phyloP scores from a whole-genome alignment of 2,888 invertebrate species.

The Chaitophorus viminalis region DNA sequence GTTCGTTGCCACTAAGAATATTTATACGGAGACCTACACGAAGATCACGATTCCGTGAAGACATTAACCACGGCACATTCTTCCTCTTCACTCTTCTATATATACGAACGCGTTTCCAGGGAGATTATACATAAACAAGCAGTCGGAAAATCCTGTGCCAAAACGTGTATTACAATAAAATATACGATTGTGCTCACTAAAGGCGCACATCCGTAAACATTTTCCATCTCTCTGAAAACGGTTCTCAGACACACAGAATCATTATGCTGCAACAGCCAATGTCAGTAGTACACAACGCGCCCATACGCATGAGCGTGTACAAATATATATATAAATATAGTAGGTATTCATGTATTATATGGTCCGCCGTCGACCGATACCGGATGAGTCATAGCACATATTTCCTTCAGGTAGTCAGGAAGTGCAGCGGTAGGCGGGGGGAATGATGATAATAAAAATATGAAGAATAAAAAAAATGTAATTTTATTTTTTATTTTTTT shows the following conservation, averaged over 20 bases:
- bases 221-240: neutral
- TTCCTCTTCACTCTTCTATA: neutral
- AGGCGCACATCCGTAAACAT: neutral
- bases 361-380: neutral
- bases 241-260: too few species aligned
- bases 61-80: conserved; percentile 1
- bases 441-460: neutral
- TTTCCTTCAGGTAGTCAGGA: neutral
- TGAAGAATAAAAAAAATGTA: neutral
- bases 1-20: neutral
- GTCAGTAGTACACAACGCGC: neutral
- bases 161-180: neutral
- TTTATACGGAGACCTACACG: neutral
- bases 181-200: neutral
- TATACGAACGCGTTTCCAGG: neutral
- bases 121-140: neutral
- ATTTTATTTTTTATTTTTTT: neutral
- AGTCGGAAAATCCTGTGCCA: neutral
- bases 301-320: neutral
- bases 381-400: conserved; percentile 28
- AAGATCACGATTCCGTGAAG: conserved; percentile 53
- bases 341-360: neutral
- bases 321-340: too few species aligned
- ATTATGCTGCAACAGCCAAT: neutral
- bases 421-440: neutral